These are phyloP conservation scores for Neoitamus cyanurus DNA, from an alignment of 2,888 invertebrate genomes.

Conservation along the genomic window DNA sequence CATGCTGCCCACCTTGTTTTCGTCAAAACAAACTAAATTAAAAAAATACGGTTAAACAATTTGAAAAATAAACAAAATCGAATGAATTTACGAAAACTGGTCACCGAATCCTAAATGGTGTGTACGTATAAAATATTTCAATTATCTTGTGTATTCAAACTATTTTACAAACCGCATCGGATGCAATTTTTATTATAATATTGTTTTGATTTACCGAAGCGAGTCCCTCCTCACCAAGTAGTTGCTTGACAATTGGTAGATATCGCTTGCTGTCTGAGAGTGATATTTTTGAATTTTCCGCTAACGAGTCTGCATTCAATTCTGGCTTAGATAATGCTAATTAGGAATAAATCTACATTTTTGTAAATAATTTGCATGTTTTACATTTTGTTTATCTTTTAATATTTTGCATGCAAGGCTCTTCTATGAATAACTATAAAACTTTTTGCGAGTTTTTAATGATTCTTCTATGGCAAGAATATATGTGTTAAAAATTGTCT, in stretches of 20 bases:
- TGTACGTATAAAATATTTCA: slow-evolving; percentile 26
- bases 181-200: background rate
- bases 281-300: slow-evolving; percentile 44
- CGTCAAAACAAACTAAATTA: slow-evolving; percentile 10
- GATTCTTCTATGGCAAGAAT: background rate
- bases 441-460: background rate
- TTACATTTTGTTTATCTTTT: background rate
- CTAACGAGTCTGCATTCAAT: slow-evolving; percentile 17
- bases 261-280: slow-evolving; percentile 51
- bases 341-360: background rate
- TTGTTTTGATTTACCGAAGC: slow-evolving; percentile 3
- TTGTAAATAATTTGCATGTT: slow-evolving; percentile 4
- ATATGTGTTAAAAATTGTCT: background rate
- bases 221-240: slow-evolving; percentile 43
- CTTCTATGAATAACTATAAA: background rate
- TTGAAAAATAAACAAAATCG: background rate
- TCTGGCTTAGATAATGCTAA: slow-evolving; percentile 43
- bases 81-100: slow-evolving; percentile 8
- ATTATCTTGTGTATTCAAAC: slow-evolving; percentile 10
- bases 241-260: slow-evolving; percentile 48
- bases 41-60: background rate
- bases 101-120: slow-evolving; percentile 12
- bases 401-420: background rate
- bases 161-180: background rate
- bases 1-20: slow-evolving; percentile 37